Evolutionary conservation across 2,888 invertebrate genomes (phyloP), one percentile per base, ranked within the genome.

Genomic region (Nematopogon swammerdamellus): DNA sequence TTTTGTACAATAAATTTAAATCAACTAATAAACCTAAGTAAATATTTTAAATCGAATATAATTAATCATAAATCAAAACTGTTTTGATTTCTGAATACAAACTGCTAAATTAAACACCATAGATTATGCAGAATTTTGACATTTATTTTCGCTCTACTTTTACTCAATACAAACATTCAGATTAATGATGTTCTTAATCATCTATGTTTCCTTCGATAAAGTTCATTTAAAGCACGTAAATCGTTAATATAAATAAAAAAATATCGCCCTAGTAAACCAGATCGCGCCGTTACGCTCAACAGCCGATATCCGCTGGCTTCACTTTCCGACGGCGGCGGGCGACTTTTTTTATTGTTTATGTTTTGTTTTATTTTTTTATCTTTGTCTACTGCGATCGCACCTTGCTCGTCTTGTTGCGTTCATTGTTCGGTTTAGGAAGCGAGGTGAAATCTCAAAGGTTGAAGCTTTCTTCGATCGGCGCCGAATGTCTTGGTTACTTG

Each of bases 181-280:
- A n/a, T n/a, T n/a, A n/a, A n/a, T n/a, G n/a, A n/a, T n/a, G n/a
- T n/a, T n/a, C n/a, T n/a, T n/a, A n/a, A n/a, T n/a, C n/a, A n/a
- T n/a, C n/a, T n/a, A n/a, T n/a, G n/a, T n/a, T n/a, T n/a, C n/a
- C n/a, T n/a, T n/a, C n/a, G n/a, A n/a, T n/a, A n/a, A n/a, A n/a
- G n/a, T 25, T 25, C 8, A 25, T 25, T 25, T 25, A 6, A 25
- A 25, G n/a, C n/a, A n/a, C n/a, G n/a, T n/a, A n/a, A n/a, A n/a
- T n/a, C n/a, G n/a, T n/a, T 30, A 43, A 43, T 43, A 4, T 14
- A 43, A 43, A 43, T 43, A 43, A 43, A 43, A 43, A 43, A 43
- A 43, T 43, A 14, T 43, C 66, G 73, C 71, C 71, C 75, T 61
- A 76, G 68, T 73, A 67, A 72, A 67, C 67, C 65, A 68, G 71